These are phyloP conservation scores for Silurus asotus DNA, from an alignment of 2,113 vertebrate species.

Conservation along the genomic window DNA sequence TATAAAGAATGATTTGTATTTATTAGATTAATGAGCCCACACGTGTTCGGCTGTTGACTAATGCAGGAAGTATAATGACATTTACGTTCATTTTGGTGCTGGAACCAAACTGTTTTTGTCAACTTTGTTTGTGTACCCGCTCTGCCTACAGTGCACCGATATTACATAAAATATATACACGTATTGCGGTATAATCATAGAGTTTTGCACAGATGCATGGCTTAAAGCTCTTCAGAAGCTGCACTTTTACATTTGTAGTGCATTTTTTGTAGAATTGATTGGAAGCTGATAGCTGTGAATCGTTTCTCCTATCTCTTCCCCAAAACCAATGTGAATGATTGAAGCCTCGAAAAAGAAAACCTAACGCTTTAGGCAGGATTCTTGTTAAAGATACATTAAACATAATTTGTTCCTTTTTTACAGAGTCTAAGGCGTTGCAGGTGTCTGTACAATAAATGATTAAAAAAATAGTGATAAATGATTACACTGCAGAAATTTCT, in stretches of 20 bases:
- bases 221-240: neutral
- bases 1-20: neutral
- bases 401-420: neutral
- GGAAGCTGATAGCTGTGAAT: neutral
- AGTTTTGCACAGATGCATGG: neutral
- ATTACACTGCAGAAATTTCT: too few relatives aligned
- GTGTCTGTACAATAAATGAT: slow-evolving; percentile 1
- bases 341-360: neutral
- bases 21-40: neutral
- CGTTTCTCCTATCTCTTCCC: neutral
- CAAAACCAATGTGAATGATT: neutral
- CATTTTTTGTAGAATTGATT: neutral
- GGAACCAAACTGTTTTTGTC: neutral
- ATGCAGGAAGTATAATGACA: neutral
- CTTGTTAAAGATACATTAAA: neutral
- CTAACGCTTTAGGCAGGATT: neutral
- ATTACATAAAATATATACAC: neutral
- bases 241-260: neutral
- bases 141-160: neutral
- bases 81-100: neutral
- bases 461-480: neutral
- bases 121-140: neutral
- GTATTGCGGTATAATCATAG: neutral
- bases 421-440: neutral
- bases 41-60: neutral